Evolutionary conservation across 2,113 vertebrate species (phyloP).

Genomic region (Lycaon pictus): DNA sequence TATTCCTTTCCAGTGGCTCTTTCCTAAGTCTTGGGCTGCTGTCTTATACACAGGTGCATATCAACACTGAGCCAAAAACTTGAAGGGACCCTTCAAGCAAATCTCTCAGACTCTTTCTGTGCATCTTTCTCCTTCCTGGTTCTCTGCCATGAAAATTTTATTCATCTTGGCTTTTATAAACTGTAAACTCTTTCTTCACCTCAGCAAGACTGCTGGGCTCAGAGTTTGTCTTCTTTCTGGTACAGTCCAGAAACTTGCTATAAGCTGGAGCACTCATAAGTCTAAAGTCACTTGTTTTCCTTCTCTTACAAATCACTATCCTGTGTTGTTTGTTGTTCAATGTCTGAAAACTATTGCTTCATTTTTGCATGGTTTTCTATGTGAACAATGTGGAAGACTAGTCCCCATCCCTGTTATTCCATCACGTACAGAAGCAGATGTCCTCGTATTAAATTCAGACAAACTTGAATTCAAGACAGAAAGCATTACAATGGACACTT

Average conservation of each 20-base stretch:
- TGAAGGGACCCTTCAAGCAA: not conserved
- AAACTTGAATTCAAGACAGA: slow-evolving; percentile 14
- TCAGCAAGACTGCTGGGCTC: not conserved
- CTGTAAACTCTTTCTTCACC: not conserved
- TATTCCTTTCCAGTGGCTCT: not conserved
- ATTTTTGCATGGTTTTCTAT: not conserved
- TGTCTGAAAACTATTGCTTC: not conserved
- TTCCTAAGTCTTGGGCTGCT: not conserved
- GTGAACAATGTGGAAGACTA: not conserved
- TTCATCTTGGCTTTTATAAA: not conserved
- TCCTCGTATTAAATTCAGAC: not conserved
- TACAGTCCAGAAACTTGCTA: not conserved
- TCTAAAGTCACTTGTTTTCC: not conserved
- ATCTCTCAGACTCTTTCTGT: not conserved
- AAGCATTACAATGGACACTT: not conserved
- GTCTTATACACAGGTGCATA: not conserved
- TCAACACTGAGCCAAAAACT: not conserved
- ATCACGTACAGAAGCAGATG: not conserved
- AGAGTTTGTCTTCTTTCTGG: not conserved
- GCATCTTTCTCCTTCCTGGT: not conserved
- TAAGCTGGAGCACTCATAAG: not conserved
- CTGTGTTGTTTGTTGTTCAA: not conserved
- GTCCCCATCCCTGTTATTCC: not conserved
- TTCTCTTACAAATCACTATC: not conserved
- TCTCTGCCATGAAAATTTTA: not conserved